A percentile compares a stretch with the other conserved stretches of the same genome.
Conservation (phyloP, 2,888 invertebrate species). For the Stenoptilia bipunctidactyla region DNA sequence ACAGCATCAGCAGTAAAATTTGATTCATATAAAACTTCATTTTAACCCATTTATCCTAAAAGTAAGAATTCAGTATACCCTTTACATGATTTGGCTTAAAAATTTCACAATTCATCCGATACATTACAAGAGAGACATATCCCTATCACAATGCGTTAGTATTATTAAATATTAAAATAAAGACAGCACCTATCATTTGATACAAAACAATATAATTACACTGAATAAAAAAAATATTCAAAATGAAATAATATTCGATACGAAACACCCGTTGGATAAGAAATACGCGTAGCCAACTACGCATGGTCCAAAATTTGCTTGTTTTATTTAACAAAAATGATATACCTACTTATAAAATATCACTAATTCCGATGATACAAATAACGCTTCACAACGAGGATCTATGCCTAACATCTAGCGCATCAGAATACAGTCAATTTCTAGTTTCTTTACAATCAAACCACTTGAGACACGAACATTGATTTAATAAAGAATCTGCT, state of each 20-base stretch:
- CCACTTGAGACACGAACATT: too few species aligned
- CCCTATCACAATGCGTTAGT: conserved; percentile 56
- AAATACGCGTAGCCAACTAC: conserved; percentile 52
- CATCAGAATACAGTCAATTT: too few species aligned
- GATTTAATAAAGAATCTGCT: too few species aligned
- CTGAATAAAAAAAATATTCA: conserved; percentile 48
- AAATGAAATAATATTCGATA: conserved; percentile 23
- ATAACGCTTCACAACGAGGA: conserved; percentile 52
- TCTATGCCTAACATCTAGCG: conserved; percentile 6
- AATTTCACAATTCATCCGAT: conserved; percentile 45
- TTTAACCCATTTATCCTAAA: conserved; percentile 57
- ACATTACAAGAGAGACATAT: conserved; percentile 54
- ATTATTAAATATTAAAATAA: conserved; percentile 48
- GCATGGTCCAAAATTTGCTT: conserved; percentile 46
- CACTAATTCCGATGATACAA: conserved; percentile 45
- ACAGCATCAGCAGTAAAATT: conserved; percentile 56
- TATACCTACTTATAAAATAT: conserved; percentile 35
- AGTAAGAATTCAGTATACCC: conserved; percentile 64
- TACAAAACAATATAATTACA: conserved; percentile 39
- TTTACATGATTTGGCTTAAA: conserved; percentile 65
- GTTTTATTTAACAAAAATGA: conserved; percentile 16
- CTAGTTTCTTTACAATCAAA: too few species aligned
- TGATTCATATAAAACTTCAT: conserved; percentile 61
- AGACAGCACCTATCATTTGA: conserved; percentile 64
- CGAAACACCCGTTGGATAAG: conserved; percentile 22